A percentile compares a stretch with the other conserved stretches of the same genome.
Conservation (phyloP, 2,888 invertebrate genomes). For the Sepioteuthis lessoniana region DNA sequence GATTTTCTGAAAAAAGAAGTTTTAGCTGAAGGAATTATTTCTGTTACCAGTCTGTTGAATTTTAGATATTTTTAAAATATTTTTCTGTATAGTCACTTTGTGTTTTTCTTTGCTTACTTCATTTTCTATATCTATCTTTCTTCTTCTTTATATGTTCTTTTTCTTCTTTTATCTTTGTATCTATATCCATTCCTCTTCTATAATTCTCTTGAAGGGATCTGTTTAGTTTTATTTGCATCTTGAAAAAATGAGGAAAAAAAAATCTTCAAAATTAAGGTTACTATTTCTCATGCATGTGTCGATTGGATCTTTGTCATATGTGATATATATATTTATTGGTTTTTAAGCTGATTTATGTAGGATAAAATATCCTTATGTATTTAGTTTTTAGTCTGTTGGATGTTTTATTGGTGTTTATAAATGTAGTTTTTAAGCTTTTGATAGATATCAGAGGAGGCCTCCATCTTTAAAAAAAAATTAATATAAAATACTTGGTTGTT, state of each 20-base stretch:
- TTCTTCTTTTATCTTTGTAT: neutral
- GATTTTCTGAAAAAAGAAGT: neutral
- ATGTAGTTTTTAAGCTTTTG: neutral
- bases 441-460: neutral
- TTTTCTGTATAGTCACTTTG: neutral
- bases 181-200: neutral
- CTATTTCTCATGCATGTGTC: neutral
- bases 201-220: neutral
- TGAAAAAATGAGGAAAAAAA: neutral
- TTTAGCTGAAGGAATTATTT: neutral
- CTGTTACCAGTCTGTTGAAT: neutral
- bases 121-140: neutral
- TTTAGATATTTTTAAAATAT: neutral
- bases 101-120: neutral
- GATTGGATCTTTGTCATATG: neutral
- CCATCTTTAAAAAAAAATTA: neutral
- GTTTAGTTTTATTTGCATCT: neutral
- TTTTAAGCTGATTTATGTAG: neutral
- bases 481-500: neutral
- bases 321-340: neutral
- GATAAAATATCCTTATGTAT: neutral
- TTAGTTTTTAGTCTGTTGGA: neutral
- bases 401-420: conserved; percentile 23
- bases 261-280: neutral
- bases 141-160: neutral